Percentiles rank a stretch among this genome's conserved stretches.
phyloP scores from a whole-genome alignment of 2,797 vertebrate genomes.

The Artibeus jamaicensis region DNA sequence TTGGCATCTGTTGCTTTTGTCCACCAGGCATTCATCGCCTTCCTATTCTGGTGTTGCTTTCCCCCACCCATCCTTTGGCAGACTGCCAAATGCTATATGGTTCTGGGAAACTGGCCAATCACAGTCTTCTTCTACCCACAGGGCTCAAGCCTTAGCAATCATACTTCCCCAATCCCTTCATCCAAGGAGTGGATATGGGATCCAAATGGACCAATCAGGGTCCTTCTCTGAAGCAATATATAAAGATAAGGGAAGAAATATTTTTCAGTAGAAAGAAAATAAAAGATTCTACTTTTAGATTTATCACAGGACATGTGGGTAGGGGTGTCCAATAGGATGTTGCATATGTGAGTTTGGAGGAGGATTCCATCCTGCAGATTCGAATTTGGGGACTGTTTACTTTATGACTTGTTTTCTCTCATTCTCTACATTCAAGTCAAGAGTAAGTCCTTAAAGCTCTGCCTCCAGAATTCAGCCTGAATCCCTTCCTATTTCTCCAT shows the following conservation, averaged over 20 bases:
- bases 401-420: neutral
- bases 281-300: neutral
- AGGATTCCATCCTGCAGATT: neutral
- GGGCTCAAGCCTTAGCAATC: neutral
- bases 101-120: neutral
- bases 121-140: neutral
- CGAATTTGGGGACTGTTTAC: neutral
- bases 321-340: neutral
- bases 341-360: neutral
- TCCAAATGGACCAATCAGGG: neutral
- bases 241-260: neutral
- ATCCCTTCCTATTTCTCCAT: neutral
- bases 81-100: neutral
- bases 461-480: neutral
- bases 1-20: neutral
- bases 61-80: neutral
- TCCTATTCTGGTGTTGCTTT: neutral
- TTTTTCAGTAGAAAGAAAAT: neutral
- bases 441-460: neutral
- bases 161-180: neutral
- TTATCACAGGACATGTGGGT: neutral
- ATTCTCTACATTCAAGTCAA: neutral
- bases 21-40: neutral
- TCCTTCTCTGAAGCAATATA: neutral
- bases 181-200: neutral